phyloP scores from a whole-genome alignment of 2,888 invertebrate genomes.

The Nymphalis urticae region DNA sequence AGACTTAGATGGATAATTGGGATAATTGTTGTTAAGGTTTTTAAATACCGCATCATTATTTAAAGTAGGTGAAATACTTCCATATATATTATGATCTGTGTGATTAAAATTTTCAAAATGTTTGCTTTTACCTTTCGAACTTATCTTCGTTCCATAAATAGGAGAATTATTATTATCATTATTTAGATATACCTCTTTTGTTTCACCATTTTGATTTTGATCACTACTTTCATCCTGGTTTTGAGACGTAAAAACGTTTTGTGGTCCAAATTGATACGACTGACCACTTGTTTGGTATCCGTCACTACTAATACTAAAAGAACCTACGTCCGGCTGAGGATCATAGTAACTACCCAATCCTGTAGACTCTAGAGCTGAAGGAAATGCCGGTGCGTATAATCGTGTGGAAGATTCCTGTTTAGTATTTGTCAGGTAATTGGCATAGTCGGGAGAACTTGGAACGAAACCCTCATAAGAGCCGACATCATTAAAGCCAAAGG shows the following conservation, averaged over 20 bases:
- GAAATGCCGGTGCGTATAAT: slow-evolving; percentile 70
- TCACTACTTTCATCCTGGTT: slow-evolving; percentile 49
- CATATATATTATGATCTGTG: slow-evolving; percentile 53
- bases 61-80: slow-evolving; percentile 45
- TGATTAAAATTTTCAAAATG: slow-evolving; percentile 50
- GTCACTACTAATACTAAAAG: slow-evolving; percentile 49
- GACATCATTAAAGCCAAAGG: slow-evolving; percentile 74
- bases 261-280: slow-evolving; percentile 56
- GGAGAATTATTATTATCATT: slow-evolving; percentile 53
- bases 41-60: slow-evolving; percentile 31
- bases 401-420: slow-evolving; percentile 63
- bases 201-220: slow-evolving; percentile 49
- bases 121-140: slow-evolving; percentile 55
- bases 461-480: slow-evolving; percentile 69
- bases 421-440: slow-evolving; percentile 55
- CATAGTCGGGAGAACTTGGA: slow-evolving; percentile 71
- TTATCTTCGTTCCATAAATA: slow-evolving; percentile 69
- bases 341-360: slow-evolving; percentile 56
- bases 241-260: slow-evolving; percentile 56
- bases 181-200: slow-evolving; percentile 48
- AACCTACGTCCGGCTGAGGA: slow-evolving; percentile 51
- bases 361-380: slow-evolving; percentile 61
- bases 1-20: slow-evolving; percentile 13
- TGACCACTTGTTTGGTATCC: slow-evolving; percentile 55
- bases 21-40: slow-evolving; percentile 31